Percentiles rank a stretch among this genome's conserved stretches.
Evolutionary conservation across 2,797 vertebrate genomes (phyloP).

Genomic region (Takifugu ocellatus): DNA sequence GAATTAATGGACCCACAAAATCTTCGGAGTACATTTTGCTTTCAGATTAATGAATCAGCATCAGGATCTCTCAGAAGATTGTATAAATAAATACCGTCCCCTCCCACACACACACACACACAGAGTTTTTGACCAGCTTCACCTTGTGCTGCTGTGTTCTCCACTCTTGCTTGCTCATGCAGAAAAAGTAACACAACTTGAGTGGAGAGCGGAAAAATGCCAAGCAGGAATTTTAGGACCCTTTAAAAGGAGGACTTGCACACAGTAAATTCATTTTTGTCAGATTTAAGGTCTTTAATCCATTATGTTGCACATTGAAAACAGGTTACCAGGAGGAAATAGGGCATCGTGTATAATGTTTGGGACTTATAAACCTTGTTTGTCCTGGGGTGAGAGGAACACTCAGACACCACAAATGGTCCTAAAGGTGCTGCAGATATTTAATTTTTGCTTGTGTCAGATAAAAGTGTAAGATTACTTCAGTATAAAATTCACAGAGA

Average conservation of each 20-base stretch:
- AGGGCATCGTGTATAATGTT: not conserved
- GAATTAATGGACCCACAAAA: constrained; percentile 24
- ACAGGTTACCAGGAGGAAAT: constrained; percentile 11
- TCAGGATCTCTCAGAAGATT: constrained; percentile 29
- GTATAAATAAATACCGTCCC: constrained; percentile 3
- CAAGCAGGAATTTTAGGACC: constrained; percentile 16
- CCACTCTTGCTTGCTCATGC: constrained; percentile 17
- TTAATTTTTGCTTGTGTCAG: not conserved
- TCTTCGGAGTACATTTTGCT: constrained; percentile 32
- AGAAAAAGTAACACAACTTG: constrained; percentile 22
- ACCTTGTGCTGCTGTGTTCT: constrained; percentile 16
- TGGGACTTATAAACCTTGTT: not conserved
- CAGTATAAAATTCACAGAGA: constrained; percentile 9
- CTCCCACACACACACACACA: constrained; percentile 1
- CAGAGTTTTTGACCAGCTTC: constrained; percentile 29
- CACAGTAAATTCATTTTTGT: constrained; percentile 28
- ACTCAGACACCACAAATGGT: not conserved
- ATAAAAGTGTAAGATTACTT: not conserved
- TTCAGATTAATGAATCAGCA: constrained; percentile 53
- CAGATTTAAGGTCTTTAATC: constrained; percentile 23
- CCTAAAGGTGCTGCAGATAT: not conserved
- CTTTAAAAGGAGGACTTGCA: constrained; percentile 19
- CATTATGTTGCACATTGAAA: constrained; percentile 1
- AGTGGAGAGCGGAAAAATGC: constrained; percentile 16
- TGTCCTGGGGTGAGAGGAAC: not conserved